Conservation (phyloP, 2,888 invertebrate species). For the Lycocerus yunnanus region DNA sequence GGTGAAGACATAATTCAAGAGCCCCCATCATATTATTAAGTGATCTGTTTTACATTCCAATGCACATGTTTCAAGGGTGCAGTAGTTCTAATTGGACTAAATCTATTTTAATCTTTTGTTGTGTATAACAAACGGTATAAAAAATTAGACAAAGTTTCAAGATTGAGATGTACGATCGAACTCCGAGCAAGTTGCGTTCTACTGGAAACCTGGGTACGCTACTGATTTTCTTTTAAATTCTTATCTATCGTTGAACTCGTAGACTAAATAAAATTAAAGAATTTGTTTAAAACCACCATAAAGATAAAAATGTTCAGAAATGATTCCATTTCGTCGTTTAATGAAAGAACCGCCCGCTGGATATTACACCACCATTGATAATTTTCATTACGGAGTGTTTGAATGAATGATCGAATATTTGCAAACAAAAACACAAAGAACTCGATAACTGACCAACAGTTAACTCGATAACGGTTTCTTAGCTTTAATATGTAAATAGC, state of each 20-base stretch:
- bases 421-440: not conserved
- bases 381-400: not conserved
- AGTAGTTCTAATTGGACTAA: not conserved
- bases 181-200: not conserved
- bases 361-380: not conserved
- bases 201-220: not conserved
- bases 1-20: not conserved
- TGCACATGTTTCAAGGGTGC: not conserved
- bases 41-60: not conserved
- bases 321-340: too few relatives aligned
- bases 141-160: not conserved
- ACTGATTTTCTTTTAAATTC: too few relatives aligned
- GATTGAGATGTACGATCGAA: not conserved
- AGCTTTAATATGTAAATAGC: conserved; percentile 1
- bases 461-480: not conserved
- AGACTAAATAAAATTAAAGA: too few relatives aligned
- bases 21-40: not conserved
- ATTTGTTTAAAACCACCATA: too few relatives aligned
- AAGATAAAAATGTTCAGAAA: too few relatives aligned
- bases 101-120: not conserved
- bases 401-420: not conserved
- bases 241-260: too few relatives aligned
- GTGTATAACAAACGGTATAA: not conserved
- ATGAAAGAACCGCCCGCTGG: not conserved
- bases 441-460: not conserved